These are phyloP conservation scores for Scaptomyza reducta DNA, from an alignment of 2,888 invertebrate species.

Conservation along the genomic window DNA sequence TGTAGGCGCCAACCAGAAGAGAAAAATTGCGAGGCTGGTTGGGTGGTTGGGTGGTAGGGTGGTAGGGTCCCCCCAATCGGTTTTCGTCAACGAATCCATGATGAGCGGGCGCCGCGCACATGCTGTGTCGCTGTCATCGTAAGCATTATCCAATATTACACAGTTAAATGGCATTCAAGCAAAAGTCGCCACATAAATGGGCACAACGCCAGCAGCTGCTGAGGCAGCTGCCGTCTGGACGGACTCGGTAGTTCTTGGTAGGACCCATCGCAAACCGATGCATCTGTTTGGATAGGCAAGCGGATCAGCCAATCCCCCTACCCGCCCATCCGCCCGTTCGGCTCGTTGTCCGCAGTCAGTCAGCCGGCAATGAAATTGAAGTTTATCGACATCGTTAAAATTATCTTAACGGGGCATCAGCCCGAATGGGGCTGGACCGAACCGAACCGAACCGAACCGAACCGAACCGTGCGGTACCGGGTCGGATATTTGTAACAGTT, in stretches of 20 bases:
- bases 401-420: conserved; percentile 78
- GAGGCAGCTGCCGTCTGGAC: conserved; percentile 2
- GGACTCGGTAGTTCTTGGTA: conserved; percentile 7
- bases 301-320: conserved; percentile 12
- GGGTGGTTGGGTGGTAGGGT: neutral
- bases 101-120: conserved; percentile 1
- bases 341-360: conserved; percentile 31
- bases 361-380: conserved; percentile 76
- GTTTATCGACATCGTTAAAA: conserved; percentile 79
- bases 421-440: conserved; percentile 12
- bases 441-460: neutral
- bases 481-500: neutral
- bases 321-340: neutral
- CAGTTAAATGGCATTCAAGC: conserved; percentile 64
- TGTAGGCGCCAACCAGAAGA: conserved; percentile 22
- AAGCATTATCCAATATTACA: conserved; percentile 61
- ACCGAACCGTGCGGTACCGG: neutral
- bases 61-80: too few species aligned
- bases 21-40: neutral
- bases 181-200: conserved; percentile 53
- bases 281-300: conserved; percentile 5
- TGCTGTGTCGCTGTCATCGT: conserved; percentile 39
- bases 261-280: neutral
- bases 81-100: conserved; percentile 25
- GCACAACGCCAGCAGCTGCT: conserved; percentile 34